Evolutionary conservation across 2,888 invertebrate genomes (phyloP), one percentile per base, ranked within the genome.

Genomic region (Metopia argyrocephala): DNA sequence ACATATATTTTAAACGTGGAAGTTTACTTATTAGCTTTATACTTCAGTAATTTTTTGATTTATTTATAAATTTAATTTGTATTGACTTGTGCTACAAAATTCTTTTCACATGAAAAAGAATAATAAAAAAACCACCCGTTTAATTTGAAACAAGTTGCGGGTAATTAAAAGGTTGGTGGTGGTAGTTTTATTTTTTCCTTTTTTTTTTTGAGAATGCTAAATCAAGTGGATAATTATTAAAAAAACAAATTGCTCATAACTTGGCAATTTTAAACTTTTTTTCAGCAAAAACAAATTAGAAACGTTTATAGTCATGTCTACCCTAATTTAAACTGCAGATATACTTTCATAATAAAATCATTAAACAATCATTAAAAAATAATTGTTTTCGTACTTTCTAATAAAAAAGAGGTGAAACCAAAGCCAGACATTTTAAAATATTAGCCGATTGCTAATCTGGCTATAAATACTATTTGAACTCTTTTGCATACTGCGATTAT

Each of bases 81-180:
- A 50, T 20, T 27, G 64, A 18, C 27, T 64, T 28, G 48, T 28
- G 64, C 48, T 48, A 48, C 27, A 48, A n/a, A n/a, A n/a, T n/a
- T n/a, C n/a, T n/a, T n/a, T n/a, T n/a, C n/a, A n/a, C n/a, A n/a
- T n/a, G n/a, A n/a, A n/a, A n/a, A n/a, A 28, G 50, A 64, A 50
- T 50, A 20, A 28, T 64, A 64, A 50, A 52, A 64, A 64, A 50
- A 64, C 48, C 64, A 64, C 64, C 64, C 64, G 64, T 64, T 64
- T 21, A 64, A 64, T 64, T 64, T 64, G 20, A 64, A 64, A 64
- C 64, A 64, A 64, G 64, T 64, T 64, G 64, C 64, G 64, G 64
- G 64, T 64, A 64, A 64, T 64, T 64, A 64, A 64, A 64, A 64
- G 12, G 64, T 28, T 64, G 64, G 64, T 64, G 50, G 28, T 48